These are phyloP conservation scores for Leptura quadrifasciata DNA, from an alignment of 2,888 invertebrate species.

Conservation along the genomic window DNA sequence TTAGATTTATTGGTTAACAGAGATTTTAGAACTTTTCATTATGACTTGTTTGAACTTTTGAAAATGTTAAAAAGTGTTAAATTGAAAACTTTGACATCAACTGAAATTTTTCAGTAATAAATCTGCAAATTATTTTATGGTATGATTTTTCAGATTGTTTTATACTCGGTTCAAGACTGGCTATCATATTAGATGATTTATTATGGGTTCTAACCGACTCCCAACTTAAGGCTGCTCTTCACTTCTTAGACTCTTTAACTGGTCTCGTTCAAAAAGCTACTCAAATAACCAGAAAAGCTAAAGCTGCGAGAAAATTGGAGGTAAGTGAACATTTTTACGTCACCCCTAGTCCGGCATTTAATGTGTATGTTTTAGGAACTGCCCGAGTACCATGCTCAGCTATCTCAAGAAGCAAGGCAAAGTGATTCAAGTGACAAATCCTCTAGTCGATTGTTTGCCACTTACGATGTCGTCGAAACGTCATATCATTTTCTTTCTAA, in stretches of 20 bases:
- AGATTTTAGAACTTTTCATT: too few species aligned
- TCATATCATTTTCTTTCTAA: slow-evolving; percentile 97
- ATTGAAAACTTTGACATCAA: too few species aligned
- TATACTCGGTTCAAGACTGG: slow-evolving; percentile 92
- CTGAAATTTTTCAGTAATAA: not conserved
- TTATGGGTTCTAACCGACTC: slow-evolving; percentile 98
- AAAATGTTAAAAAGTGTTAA: too few species aligned
- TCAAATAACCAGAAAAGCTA: slow-evolving; percentile 85
- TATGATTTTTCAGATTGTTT: slow-evolving; percentile 86
- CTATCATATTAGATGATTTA: slow-evolving; percentile 94
- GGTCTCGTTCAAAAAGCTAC: slow-evolving; percentile 89
- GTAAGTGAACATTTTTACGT: slow-evolving; percentile 63
- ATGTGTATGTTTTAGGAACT: slow-evolving; percentile 75
- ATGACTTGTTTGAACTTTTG: too few species aligned
- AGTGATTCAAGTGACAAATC: slow-evolving; percentile 72
- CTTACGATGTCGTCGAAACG: slow-evolving; percentile 96
- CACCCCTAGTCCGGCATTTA: not conserved
- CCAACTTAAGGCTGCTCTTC: slow-evolving; percentile 93
- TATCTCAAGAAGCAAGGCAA: slow-evolving; percentile 77
- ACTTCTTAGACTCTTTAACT: slow-evolving; percentile 90
- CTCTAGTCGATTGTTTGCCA: slow-evolving; percentile 82
- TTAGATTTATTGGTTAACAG: too few species aligned
- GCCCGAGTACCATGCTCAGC: slow-evolving; percentile 85
- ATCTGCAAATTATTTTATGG: not conserved
- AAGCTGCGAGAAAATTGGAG: slow-evolving; percentile 90